Evolutionary conservation across 2,113 vertebrate genomes (phyloP), one percentile per base, ranked within the genome.

Genomic region (Oceanites oceanicus): DNA sequence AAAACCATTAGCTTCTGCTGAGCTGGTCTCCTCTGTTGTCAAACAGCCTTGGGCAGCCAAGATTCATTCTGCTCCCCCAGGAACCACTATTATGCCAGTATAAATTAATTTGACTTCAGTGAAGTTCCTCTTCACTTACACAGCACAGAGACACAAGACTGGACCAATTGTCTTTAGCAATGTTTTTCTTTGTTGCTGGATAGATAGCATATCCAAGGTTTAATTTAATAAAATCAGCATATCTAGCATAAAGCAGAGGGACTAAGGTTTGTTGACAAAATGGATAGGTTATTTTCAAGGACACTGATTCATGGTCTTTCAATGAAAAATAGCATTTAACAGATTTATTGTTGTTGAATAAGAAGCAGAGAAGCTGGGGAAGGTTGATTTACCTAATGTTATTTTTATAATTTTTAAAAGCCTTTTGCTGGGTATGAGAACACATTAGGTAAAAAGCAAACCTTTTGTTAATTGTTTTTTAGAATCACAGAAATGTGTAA

Each of bases 281-380:
- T 10, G 23, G 65, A n/a, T 38, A 47, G 55, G 49, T 89, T 94
- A 84, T 92, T 94, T 94, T 84, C 88, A 95, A 89, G 86, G 95
- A 87, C 65, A 68, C 30, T 50, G 68, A 88, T 78, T 88, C 73
- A 81, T 7, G 3, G 30, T n/a, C 49, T 68, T 94, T 40, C 62
- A 75, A 56, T 68, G 80, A 93, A 86, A 84, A 94, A 75, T 4
- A 73, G 4, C 66, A 58, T 73, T 84, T 92, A 72, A 61, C 21
- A 84, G 56, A 65, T 82, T 23, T 74, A 65, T 83, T 90, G 50
- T 56, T 92, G 53, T 95, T 70, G 78, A 80, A 86, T 47, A 94
- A 92, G 21, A 52, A 89, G 13, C 23, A 86, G 52, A 80, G 47
- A 93, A 90, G 63, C 34, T 15, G 65, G 47, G 20, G 10, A 92